Conservation (phyloP, 2,113 vertebrate species). For the Rhea pennata region DNA sequence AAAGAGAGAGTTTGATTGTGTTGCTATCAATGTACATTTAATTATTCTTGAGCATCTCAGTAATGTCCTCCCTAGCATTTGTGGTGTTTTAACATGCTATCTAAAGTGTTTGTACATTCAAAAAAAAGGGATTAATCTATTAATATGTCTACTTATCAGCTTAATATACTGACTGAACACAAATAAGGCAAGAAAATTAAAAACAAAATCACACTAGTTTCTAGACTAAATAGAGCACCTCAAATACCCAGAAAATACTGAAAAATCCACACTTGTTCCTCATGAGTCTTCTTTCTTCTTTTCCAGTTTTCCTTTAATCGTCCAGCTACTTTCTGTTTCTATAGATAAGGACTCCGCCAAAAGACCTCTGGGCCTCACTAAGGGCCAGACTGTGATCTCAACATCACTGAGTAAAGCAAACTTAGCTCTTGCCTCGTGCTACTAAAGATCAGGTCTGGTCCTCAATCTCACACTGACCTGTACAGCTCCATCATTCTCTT, state of each 20-base stretch:
- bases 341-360: not conserved
- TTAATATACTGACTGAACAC: not conserved
- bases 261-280: accelerated
- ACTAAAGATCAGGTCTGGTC: not conserved
- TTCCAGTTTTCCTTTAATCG: not conserved
- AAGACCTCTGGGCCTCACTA: not conserved
- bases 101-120: not conserved
- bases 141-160: not conserved
- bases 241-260: not conserved
- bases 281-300: not conserved
- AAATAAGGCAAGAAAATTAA: not conserved
- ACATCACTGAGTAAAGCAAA: too few relatives aligned
- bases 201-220: not conserved
- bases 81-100: not conserved
- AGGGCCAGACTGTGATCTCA: not conserved
- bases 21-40: not conserved
- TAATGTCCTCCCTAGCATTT: not conserved
- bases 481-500: not conserved
- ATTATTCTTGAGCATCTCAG: not conserved
- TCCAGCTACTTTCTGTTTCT: not conserved
- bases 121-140: not conserved
- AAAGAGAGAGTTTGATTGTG: not conserved
- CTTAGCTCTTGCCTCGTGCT: not conserved
- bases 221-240: not conserved
- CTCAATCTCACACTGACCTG: not conserved